phyloP scores from a whole-genome alignment of 2,797 vertebrate genomes.

The Orientallactaga sibirica region DNA sequence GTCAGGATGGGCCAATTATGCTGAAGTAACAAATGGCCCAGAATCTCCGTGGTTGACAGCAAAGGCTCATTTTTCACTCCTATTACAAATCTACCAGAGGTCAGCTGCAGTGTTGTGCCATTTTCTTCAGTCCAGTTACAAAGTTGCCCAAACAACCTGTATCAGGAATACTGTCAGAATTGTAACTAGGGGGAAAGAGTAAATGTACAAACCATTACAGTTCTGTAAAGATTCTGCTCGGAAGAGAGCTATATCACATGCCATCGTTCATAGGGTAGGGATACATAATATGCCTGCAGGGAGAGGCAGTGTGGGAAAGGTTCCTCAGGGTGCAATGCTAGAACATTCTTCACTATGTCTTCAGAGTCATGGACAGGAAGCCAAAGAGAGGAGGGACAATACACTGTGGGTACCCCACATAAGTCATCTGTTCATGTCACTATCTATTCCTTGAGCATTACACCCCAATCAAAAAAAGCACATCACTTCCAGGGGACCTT shows the following conservation, averaged over 20 bases:
- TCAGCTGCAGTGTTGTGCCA: not conserved
- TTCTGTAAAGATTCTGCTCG: not conserved
- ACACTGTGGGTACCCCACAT: not conserved
- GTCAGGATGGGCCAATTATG: not conserved
- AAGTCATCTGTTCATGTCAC: not conserved
- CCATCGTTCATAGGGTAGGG: not conserved
- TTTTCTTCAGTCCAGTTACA: not conserved
- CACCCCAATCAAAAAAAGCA: not conserved
- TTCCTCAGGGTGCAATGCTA: not conserved
- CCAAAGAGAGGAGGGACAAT: not conserved
- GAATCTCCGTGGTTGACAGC: not conserved
- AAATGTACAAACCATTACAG: not conserved
- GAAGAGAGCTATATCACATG: not conserved
- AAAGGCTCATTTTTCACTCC: not conserved
- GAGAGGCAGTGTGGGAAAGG: not conserved
- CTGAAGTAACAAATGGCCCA: constrained; percentile 32
- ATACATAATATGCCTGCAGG: not conserved
- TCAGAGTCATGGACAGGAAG: constrained; percentile 27
- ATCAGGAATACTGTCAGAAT: not conserved
- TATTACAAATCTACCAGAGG: not conserved
- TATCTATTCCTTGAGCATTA: not conserved
- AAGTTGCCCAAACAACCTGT: not conserved
- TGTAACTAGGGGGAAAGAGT: not conserved
- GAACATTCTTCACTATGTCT: not conserved
- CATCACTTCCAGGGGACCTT: not conserved